These are phyloP conservation scores for Cephus cinctus DNA, from an alignment of 1,140 invertebrate genomes.

Conservation along the genomic window DNA sequence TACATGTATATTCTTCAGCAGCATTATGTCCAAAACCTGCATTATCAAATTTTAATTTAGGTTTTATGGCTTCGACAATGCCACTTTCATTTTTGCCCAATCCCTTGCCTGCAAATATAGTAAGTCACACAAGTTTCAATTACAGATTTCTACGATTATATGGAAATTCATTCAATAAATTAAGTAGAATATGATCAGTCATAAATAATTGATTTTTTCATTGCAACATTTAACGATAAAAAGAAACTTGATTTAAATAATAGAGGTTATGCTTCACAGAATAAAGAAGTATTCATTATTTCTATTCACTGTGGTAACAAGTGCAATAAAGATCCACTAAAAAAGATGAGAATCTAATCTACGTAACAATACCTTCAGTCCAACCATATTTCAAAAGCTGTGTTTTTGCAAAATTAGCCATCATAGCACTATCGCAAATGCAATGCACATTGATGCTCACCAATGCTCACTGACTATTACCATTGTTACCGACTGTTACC, in stretches of 20 bases:
- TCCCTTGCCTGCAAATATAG: constrained; percentile 67
- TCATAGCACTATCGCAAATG: too few species aligned
- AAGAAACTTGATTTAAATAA: background rate
- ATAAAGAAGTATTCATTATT: too few species aligned
- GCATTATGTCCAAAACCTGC: constrained; percentile 75
- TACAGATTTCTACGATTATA: too few species aligned
- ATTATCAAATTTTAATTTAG: constrained; percentile 75
- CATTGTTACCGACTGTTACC: too few species aligned
- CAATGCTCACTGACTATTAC: too few species aligned
- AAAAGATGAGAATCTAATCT: too few species aligned
- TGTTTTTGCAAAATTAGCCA: constrained; percentile 60
- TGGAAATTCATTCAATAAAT: too few species aligned
- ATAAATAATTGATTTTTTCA: background rate
- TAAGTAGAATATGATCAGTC: background rate
- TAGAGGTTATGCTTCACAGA: background rate
- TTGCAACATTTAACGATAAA: background rate
- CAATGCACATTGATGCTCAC: too few species aligned
- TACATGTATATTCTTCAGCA: constrained; percentile 68
- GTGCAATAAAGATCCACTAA: too few species aligned
- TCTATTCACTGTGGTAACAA: too few species aligned
- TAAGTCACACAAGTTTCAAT: constrained; percentile 8
- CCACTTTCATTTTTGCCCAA: constrained; percentile 77
- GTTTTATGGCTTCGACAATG: constrained; percentile 70
- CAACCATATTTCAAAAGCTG: constrained; percentile 68
- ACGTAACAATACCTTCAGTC: constrained; percentile 59